Conservation (phyloP, 2,113 vertebrate genomes). For the Odocoileus virginianus region DNA sequence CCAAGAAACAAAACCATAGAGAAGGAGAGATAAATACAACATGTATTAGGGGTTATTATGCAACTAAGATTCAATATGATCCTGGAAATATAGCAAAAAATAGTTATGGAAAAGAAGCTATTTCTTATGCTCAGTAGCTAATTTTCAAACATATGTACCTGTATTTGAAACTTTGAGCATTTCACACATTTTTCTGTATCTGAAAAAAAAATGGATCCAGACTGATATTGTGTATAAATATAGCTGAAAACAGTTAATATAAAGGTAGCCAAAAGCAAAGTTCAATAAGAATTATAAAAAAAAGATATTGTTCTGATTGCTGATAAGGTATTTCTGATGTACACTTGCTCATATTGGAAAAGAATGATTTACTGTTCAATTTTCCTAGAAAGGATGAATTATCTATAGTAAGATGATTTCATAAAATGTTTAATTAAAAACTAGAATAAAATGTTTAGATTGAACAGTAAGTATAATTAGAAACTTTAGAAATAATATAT, state of each 20-base stretch:
- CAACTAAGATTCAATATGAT: conserved; percentile 59
- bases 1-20: conserved; percentile 78
- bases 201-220: conserved; percentile 68
- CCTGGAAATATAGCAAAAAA: conserved; percentile 73
- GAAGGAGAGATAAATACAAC: conserved; percentile 68
- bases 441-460: conserved; percentile 43
- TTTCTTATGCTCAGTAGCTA: conserved; percentile 73
- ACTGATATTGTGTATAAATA: conserved; percentile 67
- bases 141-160: conserved; percentile 70
- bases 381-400: conserved; percentile 41
- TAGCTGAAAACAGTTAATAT: conserved; percentile 72
- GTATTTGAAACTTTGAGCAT: conserved; percentile 70
- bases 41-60: conserved; percentile 69
- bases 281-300: conserved; percentile 58
- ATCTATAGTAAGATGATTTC: conserved; percentile 44
- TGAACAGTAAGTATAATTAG: conserved; percentile 50
- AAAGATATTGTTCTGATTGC: conserved; percentile 38
- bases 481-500: conserved; percentile 53
- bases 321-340: conserved; percentile 31
- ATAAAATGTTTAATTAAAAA: conserved; percentile 35
- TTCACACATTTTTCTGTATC: conserved; percentile 69
- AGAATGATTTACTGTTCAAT: conserved; percentile 43
- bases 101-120: conserved; percentile 72
- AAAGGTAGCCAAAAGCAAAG: conserved; percentile 64
- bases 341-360: conserved; percentile 34